These are phyloP conservation scores for Vulpes vulpes DNA, from an alignment of 2,113 vertebrate species.

Conservation along the genomic window DNA sequence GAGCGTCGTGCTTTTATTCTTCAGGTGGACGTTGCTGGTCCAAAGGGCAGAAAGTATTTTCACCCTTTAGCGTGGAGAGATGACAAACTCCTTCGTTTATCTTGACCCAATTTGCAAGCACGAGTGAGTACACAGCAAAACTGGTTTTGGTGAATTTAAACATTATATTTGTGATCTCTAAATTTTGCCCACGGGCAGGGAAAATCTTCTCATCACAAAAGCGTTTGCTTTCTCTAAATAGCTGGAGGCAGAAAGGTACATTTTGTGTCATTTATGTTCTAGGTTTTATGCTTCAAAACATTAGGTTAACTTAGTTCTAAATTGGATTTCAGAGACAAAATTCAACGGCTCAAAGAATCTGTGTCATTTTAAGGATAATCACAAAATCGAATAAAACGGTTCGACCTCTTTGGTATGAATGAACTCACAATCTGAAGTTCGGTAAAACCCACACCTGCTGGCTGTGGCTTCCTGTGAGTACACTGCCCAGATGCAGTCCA, in stretches of 20 bases:
- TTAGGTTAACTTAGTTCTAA: not conserved
- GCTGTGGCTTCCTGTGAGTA: not conserved
- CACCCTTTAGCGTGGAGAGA: not conserved
- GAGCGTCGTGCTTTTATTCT: not conserved
- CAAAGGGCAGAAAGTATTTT: not conserved
- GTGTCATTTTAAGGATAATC: not conserved
- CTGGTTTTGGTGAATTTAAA: not conserved
- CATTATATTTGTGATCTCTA: not conserved
- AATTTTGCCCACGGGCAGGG: not conserved
- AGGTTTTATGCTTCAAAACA: not conserved
- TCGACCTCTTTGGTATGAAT: not conserved
- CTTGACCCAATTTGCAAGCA: not conserved
- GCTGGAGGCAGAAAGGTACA: not conserved
- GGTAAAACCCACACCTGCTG: not conserved
- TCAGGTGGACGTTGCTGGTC: not conserved
- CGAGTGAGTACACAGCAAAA: not conserved
- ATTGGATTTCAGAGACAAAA: not conserved
- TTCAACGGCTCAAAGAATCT: not conserved
- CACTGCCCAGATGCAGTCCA: conserved; percentile 31
- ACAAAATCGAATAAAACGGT: not conserved
- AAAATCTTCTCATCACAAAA: not conserved
- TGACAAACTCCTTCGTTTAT: not conserved
- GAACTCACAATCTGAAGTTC: not conserved
- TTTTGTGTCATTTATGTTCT: too few relatives aligned
- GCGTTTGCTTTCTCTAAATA: not conserved